Evolutionary conservation across 2,797 vertebrate genomes (phyloP).

Genomic region (Meriones psammophilus): DNA sequence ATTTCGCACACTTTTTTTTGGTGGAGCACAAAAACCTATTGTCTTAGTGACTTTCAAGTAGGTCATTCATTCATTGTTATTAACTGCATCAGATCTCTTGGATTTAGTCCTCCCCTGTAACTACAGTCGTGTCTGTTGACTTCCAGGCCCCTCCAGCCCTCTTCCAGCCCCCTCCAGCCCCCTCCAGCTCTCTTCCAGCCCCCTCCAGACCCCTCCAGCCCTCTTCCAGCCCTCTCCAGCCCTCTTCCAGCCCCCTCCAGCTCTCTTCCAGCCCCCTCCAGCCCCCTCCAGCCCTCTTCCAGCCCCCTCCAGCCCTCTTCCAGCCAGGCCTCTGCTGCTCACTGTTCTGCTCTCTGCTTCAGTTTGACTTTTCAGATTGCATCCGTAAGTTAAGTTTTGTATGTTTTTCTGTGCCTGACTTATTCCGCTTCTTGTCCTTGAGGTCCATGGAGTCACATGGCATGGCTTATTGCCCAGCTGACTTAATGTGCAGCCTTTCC

Average conservation of each 20-base stretch:
- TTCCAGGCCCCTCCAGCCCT: no score
- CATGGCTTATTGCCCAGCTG: not conserved
- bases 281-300: no score
- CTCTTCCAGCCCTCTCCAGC: no score
- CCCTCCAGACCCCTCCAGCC: no score
- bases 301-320: no score
- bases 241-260: no score
- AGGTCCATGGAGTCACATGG: not conserved
- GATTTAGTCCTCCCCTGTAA: not conserved
- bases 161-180: no score
- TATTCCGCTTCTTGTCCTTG: not conserved
- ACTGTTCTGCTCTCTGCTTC: not conserved
- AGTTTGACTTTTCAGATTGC: not conserved
- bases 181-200: no score
- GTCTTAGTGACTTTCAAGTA: not conserved
- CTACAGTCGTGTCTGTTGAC: not conserved
- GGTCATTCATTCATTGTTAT: not conserved
- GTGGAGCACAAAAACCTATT: not conserved
- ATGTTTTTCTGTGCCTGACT: not conserved
- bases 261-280: no score
- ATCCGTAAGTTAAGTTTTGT: not conserved
- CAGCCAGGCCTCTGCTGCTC: not conserved
- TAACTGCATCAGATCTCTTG: not conserved
- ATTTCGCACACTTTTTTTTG: not conserved
- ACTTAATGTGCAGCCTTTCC: not conserved